Evolutionary conservation across 2,797 vertebrate genomes (phyloP), one percentile per base, ranked within the genome.

Genomic region (Falco columbarius): DNA sequence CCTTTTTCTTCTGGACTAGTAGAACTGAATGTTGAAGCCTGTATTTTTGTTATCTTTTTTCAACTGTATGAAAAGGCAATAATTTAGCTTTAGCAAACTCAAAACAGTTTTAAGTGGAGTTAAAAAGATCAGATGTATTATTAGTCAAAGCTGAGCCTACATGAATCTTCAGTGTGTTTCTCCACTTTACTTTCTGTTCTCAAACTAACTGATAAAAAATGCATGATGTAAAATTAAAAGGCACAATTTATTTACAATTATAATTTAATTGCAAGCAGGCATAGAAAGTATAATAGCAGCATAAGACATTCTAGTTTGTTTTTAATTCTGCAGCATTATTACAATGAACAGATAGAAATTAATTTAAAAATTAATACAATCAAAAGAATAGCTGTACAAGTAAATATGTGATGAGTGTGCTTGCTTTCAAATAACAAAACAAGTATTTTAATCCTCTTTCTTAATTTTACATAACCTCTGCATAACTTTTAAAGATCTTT

Each of bases 121-220:
- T 70, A 74, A 66, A 74, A 83, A 65, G 27, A 72, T 52, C 56
- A 85, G 14, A 86, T 79, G 34, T 38, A 1, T 8, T 8, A 74
- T 71, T 74, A 74, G 44, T 38, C 63, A 68, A 72, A 86, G 55
- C 56, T 56, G 56, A 82, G 32, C 20, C 61, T 67, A 63, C 63
- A 75, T 8, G 3, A 72, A 34, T 72, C 68, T 84, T 85, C 38
- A 80, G 26, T 38, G 20, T 3, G 1, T 40, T 91, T 73, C 59
- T 92, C 76, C n/a, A 72, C 51, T 95, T 89, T 27, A 72, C 51
- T 95, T 89, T 87, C 65, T 51, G 12, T 82, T 86, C 85, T 94
- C 58, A 62, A 70, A 68, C 65, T 80, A 79, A 54, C 24, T 74
- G 86, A 96, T 97, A 81, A 97, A 95, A 96, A 94, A 96, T 95